These are phyloP conservation scores for Shinisaurus crocodilurus DNA, from an alignment of 2,113 vertebrate species.

Conservation along the genomic window DNA sequence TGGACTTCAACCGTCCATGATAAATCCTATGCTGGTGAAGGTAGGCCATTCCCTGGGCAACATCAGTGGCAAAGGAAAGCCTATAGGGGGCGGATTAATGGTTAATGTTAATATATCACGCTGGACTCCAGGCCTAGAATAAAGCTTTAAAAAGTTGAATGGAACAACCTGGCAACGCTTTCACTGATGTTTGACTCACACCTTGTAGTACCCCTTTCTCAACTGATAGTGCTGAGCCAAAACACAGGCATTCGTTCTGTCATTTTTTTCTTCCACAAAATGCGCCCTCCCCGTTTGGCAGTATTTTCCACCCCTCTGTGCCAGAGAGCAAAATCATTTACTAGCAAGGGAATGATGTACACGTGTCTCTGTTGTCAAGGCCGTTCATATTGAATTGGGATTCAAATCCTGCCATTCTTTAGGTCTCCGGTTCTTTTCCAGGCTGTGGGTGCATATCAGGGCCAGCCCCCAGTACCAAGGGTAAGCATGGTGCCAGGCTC, in stretches of 20 bases:
- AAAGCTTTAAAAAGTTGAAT: conserved; percentile 15
- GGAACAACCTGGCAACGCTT: background rate
- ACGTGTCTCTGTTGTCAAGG: background rate
- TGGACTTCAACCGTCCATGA: conserved; percentile 82
- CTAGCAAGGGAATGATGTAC: background rate
- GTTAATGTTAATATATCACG: background rate
- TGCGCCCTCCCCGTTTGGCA: background rate
- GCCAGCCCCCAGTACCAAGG: too few species aligned
- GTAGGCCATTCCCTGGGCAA: conserved; percentile 85
- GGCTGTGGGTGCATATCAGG: background rate
- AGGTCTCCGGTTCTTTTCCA: background rate
- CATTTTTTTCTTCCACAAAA: background rate
- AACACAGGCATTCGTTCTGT: background rate
- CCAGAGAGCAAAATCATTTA: background rate
- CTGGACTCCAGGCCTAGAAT: background rate
- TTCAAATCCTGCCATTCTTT: background rate
- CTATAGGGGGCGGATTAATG: conserved; percentile 61
- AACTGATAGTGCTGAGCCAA: background rate
- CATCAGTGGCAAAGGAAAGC: conserved; percentile 87
- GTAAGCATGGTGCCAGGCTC: too few species aligned
- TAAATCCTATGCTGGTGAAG: conserved; percentile 85
- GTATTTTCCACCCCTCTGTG: background rate
- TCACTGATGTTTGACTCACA: background rate
- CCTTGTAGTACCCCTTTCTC: background rate
- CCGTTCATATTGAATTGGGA: background rate